A percentile compares a stretch with the other conserved stretches of the same genome.
Evolutionary conservation across 2,888 invertebrate genomes (phyloP).

Genomic region (Tridacna gigas): DNA sequence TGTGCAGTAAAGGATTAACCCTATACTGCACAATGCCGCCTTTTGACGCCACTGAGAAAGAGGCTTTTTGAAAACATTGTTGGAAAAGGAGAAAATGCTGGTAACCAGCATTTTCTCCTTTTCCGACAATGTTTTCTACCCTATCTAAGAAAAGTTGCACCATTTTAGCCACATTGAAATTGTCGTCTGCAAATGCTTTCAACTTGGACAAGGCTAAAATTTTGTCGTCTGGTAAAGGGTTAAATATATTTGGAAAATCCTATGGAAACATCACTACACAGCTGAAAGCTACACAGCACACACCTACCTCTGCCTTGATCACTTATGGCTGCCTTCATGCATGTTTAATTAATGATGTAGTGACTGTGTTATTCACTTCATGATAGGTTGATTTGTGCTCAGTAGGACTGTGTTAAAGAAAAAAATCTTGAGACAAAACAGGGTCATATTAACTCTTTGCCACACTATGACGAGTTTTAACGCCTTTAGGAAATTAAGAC

Average conservation of each 20-base stretch:
- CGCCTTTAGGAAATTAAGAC: neutral
- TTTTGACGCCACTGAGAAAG: no score
- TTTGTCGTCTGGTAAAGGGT: neutral
- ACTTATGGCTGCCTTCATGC: no score
- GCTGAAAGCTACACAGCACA: no score
- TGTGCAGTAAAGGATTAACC: no score
- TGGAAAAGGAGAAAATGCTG: neutral
- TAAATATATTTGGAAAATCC: no score
- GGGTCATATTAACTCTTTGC: neutral
- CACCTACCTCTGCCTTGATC: no score
- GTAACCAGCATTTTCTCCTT: slow-evolving; percentile 2
- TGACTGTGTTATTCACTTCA: no score
- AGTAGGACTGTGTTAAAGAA: neutral
- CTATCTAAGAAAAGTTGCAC: neutral
- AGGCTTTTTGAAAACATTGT: no score
- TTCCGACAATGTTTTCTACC: neutral
- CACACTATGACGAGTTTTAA: neutral
- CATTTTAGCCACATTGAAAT: neutral
- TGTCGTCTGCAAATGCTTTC: neutral
- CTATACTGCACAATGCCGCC: no score
- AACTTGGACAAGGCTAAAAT: neutral
- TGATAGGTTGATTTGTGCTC: no score
- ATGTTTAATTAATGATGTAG: no score
- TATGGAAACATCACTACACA: no score
- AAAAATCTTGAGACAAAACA: neutral